phyloP scores from a whole-genome alignment of 2,797 vertebrate species.

The Cryptoprocta ferox region DNA sequence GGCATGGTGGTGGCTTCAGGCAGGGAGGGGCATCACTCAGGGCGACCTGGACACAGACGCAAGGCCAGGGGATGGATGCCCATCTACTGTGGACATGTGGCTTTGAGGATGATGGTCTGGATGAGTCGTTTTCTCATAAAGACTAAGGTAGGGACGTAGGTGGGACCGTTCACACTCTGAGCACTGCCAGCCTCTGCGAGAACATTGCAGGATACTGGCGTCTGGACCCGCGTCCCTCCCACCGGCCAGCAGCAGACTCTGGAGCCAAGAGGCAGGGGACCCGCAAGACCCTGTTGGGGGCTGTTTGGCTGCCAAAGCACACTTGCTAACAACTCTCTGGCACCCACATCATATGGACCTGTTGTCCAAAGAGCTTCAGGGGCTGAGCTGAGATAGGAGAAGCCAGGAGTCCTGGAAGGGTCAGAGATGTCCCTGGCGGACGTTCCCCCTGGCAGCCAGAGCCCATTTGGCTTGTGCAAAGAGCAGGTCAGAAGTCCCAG shows the following conservation, averaged over 20 bases:
- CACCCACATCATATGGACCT: no score
- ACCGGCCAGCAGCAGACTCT: not conserved
- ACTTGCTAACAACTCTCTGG: not conserved
- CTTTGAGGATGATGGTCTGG: not conserved
- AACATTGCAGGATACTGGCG: fast-evolving
- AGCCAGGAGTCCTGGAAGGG: not conserved
- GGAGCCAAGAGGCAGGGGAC: not conserved
- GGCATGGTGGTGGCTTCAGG: not conserved
- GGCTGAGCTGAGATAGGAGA: not conserved
- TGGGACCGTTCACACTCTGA: not conserved
- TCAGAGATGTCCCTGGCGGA: not conserved
- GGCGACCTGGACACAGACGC: not conserved
- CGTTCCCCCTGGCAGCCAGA: not conserved
- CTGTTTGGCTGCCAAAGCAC: not conserved
- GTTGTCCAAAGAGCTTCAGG: not conserved
- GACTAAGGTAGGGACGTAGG: not conserved
- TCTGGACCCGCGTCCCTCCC: not conserved
- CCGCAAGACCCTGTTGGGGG: not conserved
- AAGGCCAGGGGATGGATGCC: not conserved
- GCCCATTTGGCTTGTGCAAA: not conserved
- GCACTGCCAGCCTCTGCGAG: not conserved
- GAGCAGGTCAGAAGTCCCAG: not conserved
- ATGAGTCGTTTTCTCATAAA: not conserved
- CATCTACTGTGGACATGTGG: not conserved
- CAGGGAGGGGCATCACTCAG: not conserved